Evolutionary conservation across 2,888 invertebrate species (phyloP).

Genomic region (Hypena proboscidalis): DNA sequence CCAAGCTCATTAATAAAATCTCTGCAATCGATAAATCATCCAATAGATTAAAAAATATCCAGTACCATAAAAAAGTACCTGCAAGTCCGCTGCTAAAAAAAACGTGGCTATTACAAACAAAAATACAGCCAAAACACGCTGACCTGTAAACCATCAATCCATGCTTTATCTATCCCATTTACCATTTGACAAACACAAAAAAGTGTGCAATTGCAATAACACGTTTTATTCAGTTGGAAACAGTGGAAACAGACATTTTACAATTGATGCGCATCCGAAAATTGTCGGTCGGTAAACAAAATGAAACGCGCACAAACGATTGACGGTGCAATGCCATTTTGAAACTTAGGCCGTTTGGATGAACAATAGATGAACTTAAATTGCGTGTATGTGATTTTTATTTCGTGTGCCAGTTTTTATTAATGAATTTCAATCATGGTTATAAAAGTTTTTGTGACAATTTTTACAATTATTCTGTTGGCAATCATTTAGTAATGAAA

Average conservation of each 20-base stretch:
- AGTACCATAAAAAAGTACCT: no score
- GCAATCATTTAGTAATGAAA: no score
- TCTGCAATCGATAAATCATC: background rate
- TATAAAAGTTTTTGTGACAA: no score
- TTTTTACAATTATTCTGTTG: no score
- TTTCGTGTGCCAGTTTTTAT: no score
- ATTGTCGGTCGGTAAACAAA: slow-evolving; percentile 25
- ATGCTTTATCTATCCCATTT: background rate
- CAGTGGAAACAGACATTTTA: slow-evolving; percentile 21
- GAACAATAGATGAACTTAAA: slow-evolving; percentile 4
- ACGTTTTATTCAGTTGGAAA: slow-evolving; percentile 18
- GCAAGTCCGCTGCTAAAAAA: no score
- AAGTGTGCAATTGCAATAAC: slow-evolving; percentile 30
- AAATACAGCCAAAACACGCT: background rate
- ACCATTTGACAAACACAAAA: slow-evolving; percentile 9
- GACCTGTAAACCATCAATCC: slow-evolving; percentile 1
- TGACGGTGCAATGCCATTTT: slow-evolving; percentile 19
- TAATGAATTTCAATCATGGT: no score
- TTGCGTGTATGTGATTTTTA: background rate
- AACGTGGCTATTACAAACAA: background rate
- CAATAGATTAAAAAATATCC: background rate
- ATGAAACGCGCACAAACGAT: slow-evolving; percentile 14
- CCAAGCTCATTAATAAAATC: no score
- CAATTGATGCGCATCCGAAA: slow-evolving; percentile 22
- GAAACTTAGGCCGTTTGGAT: slow-evolving; percentile 20